phyloP scores from a whole-genome alignment of 2,797 vertebrate genomes.

The Esox lucius region DNA sequence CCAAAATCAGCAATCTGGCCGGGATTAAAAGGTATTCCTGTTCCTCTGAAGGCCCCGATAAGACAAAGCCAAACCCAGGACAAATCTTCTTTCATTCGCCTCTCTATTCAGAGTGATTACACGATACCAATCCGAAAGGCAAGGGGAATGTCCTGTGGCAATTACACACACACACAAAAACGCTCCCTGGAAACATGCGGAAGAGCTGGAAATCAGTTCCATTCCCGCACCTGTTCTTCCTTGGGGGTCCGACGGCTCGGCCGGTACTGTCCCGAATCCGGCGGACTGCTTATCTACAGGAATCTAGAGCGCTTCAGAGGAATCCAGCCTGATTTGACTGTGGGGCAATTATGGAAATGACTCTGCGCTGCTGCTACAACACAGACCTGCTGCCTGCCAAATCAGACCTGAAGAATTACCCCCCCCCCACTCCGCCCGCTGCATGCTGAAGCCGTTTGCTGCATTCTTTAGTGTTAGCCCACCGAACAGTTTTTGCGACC shows the following conservation, averaged over 20 bases:
- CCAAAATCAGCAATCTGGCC: slow-evolving; percentile 35
- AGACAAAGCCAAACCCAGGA: slow-evolving; percentile 59
- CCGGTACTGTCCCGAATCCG: slow-evolving; percentile 63
- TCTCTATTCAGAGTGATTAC: slow-evolving; percentile 66
- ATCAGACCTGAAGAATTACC: slow-evolving; percentile 42
- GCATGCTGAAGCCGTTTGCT: slow-evolving; percentile 41
- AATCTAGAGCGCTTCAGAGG: slow-evolving; percentile 70
- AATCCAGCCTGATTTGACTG: slow-evolving; percentile 80
- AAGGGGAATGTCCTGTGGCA: slow-evolving; percentile 41
- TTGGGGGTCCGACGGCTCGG: slow-evolving; percentile 69
- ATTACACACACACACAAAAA: slow-evolving; percentile 59
- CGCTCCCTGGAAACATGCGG: slow-evolving; percentile 34
- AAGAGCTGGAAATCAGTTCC: slow-evolving; percentile 69
- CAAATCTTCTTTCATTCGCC: slow-evolving; percentile 66
- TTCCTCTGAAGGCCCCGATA: slow-evolving; percentile 62
- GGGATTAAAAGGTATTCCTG: slow-evolving; percentile 59
- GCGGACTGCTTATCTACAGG: slow-evolving; percentile 71
- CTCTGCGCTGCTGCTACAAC: slow-evolving; percentile 64
- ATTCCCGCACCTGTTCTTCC: slow-evolving; percentile 77
- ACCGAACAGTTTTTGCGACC: slow-evolving; percentile 60
- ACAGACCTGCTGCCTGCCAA: slow-evolving; percentile 53
- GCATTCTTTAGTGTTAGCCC: slow-evolving; percentile 59
- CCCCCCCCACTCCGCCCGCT: slow-evolving; percentile 29
- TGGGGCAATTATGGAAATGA: slow-evolving; percentile 78
- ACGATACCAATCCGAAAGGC: slow-evolving; percentile 64